Evolutionary conservation across 2,888 invertebrate species (phyloP), one percentile per base, ranked within the genome.

Genomic region (Chloroclysta siterata): DNA sequence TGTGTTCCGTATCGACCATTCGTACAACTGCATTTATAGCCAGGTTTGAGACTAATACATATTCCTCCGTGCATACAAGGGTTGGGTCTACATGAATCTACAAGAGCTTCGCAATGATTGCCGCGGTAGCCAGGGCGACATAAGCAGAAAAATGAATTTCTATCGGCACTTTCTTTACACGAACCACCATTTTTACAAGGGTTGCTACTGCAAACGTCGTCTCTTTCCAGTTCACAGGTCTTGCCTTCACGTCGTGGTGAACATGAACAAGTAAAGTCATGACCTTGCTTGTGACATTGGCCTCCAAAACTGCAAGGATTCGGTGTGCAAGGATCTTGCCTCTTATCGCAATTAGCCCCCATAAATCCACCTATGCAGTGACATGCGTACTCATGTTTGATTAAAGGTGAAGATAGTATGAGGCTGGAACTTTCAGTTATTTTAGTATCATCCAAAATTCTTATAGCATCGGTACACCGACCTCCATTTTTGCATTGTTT

Each of bases 161-260:
- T 96, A 77, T 98, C 97, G 0, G 97, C 95, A 79, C 97, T 97
- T 80, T 97, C 97, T 72, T 97, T 95, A 76, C 98, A 98, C 0
- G 97, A 97, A 2, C 98, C 98, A 8, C 98, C 98, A 82, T 98
- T 98, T 76, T 95, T 95, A 81, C 98, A 98, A 0, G 98, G 98
- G 79, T 96, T 97, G 55, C 95, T 95, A 55, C 96, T 96, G 80
- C 98, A 98, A 0, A 96, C 96, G 75, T 97, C 97, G 39, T 97
- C 97, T 73, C 96, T 94, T 82, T 98, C 97, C 57, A 95, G 83
- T 80, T 98, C 97, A 80, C 98, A 98, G 33, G 95, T 94, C 80
- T 96, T 96, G 0, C 98, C 98, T 80, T 97, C 97, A 63, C 96
- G 94, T 59, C 95, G 94, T 0, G 95, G 84, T 0, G 97, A 95